phyloP scores from a whole-genome alignment of 2,888 invertebrate genomes.

The Yponomeuta sedellus region DNA sequence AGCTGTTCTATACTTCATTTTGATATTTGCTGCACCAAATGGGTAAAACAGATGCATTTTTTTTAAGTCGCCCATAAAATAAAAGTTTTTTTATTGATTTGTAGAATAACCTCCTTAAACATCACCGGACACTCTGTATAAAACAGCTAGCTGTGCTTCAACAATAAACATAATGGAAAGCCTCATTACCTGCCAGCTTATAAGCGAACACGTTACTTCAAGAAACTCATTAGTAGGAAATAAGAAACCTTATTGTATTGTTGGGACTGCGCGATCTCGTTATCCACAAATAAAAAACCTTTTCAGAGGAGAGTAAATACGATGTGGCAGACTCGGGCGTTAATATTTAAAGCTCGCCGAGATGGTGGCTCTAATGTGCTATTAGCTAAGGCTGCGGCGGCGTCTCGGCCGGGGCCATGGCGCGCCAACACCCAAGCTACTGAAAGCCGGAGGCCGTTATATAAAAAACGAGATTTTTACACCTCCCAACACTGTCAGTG shows the following conservation, averaged over 20 bases:
- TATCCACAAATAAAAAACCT: constrained; percentile 61
- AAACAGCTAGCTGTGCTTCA: background rate
- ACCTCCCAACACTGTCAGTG: background rate
- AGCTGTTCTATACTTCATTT: no score
- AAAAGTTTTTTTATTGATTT: no score
- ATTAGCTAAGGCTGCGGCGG: constrained; percentile 37
- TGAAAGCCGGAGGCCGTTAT: background rate
- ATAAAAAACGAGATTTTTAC: background rate
- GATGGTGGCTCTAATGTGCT: constrained; percentile 62
- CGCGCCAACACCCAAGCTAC: background rate
- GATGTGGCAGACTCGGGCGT: constrained; percentile 39
- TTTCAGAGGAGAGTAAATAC: constrained; percentile 41
- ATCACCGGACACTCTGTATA: no score
- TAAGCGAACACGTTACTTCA: constrained; percentile 41
- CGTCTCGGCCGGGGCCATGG: background rate
- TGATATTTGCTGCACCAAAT: no score
- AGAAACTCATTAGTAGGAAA: constrained; percentile 52
- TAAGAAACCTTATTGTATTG: constrained; percentile 57
- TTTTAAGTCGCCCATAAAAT: no score
- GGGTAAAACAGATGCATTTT: no score
- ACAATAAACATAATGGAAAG: background rate
- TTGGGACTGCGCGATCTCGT: constrained; percentile 48
- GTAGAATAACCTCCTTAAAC: no score
- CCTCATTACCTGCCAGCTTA: constrained; percentile 25
- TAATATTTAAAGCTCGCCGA: constrained; percentile 61